phyloP scores from a whole-genome alignment of 35 echinoderm and acorn worm species.

The Heliocidaris erythrogramma region DNA sequence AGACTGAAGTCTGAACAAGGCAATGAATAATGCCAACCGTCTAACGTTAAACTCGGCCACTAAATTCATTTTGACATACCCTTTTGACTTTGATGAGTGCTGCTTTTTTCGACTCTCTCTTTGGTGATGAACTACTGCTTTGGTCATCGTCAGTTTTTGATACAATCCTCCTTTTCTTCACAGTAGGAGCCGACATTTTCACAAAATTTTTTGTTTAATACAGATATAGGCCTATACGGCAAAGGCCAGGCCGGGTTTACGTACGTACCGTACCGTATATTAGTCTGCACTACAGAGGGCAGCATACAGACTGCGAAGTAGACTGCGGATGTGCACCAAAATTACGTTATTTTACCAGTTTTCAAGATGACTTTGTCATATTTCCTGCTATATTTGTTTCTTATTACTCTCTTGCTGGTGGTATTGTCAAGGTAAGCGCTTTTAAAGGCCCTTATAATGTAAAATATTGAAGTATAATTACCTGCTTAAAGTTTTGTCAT shows the following conservation, averaged over 20 bases:
- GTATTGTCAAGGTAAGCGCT: neutral
- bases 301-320: neutral
- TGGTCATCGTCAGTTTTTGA: slow-evolving; percentile 19
- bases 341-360: neutral
- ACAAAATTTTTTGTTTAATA: neutral
- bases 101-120: slow-evolving; percentile 36
- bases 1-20: too few species aligned
- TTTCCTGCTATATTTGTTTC: neutral
- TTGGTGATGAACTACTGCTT: slow-evolving; percentile 42
- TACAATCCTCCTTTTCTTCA: slow-evolving; percentile 29
- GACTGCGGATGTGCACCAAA: neutral
- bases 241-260: too few species aligned
- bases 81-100: slow-evolving; percentile 18
- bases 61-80: slow-evolving; percentile 9
- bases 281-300: neutral
- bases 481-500: neutral
- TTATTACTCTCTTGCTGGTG: neutral
- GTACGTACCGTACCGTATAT: too few species aligned
- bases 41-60: neutral
- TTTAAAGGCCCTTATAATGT: neutral
- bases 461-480: neutral
- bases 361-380: slow-evolving; percentile 15
- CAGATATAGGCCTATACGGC: too few species aligned
- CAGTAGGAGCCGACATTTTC: neutral
- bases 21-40: neutral